A percentile compares a stretch with the other conserved stretches of the same genome.
Evolutionary conservation across 2,888 invertebrate species (phyloP).

Genomic region (Nephrotoma flavescens): DNA sequence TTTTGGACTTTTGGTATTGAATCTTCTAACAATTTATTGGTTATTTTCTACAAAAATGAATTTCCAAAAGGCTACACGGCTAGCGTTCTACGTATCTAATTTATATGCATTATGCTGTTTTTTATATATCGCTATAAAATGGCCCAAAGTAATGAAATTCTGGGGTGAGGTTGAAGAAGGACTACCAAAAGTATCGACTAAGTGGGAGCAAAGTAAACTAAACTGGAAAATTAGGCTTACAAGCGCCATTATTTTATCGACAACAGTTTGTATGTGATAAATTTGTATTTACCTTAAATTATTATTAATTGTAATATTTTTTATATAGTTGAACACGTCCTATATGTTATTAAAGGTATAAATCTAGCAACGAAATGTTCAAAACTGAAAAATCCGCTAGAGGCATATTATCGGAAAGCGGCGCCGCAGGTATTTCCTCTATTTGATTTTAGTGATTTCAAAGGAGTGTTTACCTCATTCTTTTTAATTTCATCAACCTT

Average conservation of each 20-base stretch:
- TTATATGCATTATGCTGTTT: conserved; percentile 17
- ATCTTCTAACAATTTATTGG: not conserved
- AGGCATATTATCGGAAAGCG: not conserved
- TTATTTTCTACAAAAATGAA: not conserved
- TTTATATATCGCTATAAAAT: conserved; percentile 28
- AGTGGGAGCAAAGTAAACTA: conserved; percentile 11
- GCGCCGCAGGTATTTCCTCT: not conserved
- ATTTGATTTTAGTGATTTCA: not conserved
- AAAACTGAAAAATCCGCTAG: not conserved
- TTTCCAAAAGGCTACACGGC: not conserved
- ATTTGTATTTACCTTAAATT: not conserved
- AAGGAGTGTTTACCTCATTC: not conserved
- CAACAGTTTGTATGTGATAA: not conserved
- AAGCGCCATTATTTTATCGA: not conserved
- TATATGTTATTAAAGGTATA: not conserved
- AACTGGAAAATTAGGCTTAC: not conserved
- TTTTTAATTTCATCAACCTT: not conserved
- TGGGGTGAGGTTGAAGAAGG: conserved; percentile 30
- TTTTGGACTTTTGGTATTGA: not conserved
- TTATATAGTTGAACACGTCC: not conserved
- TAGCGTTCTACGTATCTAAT: conserved; percentile 2
- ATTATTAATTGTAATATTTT: not conserved
- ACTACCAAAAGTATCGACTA: conserved; percentile 13
- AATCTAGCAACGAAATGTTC: not conserved
- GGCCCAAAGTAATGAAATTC: conserved; percentile 28